phyloP scores from a whole-genome alignment of 2,888 invertebrate genomes.

The Acholoe squamosa region DNA sequence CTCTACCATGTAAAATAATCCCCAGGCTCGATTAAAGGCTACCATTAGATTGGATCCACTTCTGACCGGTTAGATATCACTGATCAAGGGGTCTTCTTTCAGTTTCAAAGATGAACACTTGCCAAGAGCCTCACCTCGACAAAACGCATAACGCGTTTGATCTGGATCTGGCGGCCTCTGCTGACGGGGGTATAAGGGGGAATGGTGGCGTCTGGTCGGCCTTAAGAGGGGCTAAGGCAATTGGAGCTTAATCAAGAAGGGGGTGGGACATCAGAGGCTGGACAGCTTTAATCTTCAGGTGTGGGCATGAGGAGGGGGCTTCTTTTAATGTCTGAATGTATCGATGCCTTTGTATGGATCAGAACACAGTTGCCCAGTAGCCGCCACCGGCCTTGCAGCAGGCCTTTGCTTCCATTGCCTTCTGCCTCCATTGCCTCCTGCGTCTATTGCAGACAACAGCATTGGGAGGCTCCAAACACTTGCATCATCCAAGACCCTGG shows the following conservation, averaged over 20 bases:
- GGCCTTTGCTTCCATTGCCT: constrained; percentile 10
- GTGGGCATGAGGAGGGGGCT: neutral
- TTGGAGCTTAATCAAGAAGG: constrained; percentile 55
- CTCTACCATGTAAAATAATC: constrained; percentile 35
- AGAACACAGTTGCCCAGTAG: constrained; percentile 36
- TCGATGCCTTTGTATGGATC: constrained; percentile 57
- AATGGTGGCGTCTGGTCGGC: neutral
- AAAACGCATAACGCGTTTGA: constrained; percentile 58
- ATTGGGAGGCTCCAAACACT: neutral
- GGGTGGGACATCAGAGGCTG: constrained; percentile 39
- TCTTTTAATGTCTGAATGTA: constrained; percentile 61
- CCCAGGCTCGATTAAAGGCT: constrained; percentile 31
- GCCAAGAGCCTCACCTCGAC: constrained; percentile 59
- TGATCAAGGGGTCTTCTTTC: constrained; percentile 57
- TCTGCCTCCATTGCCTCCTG: too few relatives aligned
- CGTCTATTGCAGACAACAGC: neutral
- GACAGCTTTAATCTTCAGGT: constrained; percentile 51
- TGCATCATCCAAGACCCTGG: neutral
- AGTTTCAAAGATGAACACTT: constrained; percentile 60
- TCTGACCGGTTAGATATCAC: constrained; percentile 52
- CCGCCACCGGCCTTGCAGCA: constrained; percentile 41
- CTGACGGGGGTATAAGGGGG: neutral
- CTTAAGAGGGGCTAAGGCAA: constrained; percentile 58
- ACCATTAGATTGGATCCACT: constrained; percentile 51
- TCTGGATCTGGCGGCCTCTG: constrained; percentile 7